Percentiles rank a stretch among this genome's conserved stretches.
These are phyloP conservation scores for Eupithecia tripunctaria DNA, from an alignment of 2,888 invertebrate species.

Conservation along the genomic window DNA sequence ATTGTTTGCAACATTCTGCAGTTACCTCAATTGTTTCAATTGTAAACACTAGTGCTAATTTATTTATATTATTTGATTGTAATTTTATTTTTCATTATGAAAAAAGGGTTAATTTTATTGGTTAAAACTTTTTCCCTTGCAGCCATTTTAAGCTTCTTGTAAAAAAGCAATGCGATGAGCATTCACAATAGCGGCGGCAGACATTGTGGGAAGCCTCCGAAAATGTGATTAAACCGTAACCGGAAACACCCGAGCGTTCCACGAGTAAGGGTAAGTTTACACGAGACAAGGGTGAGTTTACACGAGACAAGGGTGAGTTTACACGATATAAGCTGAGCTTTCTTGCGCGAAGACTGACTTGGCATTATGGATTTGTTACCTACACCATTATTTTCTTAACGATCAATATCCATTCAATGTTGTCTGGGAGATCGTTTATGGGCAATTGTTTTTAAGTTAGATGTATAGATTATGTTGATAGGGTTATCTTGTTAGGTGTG, in stretches of 20 bases:
- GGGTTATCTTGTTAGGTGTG: too few species aligned
- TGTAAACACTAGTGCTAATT: too few species aligned
- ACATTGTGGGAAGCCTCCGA: background rate
- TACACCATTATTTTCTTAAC: background rate
- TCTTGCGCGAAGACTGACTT: background rate
- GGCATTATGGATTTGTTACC: background rate
- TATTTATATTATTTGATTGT: too few species aligned
- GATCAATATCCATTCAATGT: background rate
- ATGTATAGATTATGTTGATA: too few species aligned
- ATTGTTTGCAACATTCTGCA: too few species aligned
- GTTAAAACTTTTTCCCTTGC: background rate
- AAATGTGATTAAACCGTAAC: conserved; percentile 17
- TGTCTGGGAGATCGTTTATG: background rate
- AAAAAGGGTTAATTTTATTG: too few species aligned
- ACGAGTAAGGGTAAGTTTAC: conserved; percentile 5
- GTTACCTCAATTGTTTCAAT: too few species aligned
- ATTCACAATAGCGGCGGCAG: conserved; percentile 5
- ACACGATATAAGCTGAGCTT: background rate
- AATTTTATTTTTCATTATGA: too few species aligned
- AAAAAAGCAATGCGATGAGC: background rate
- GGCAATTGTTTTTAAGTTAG: background rate
- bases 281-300: background rate
- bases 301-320: background rate
- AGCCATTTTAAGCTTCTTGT: background rate
- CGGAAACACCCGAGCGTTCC: background rate